Evolutionary conservation across 2,888 invertebrate genomes (phyloP), one percentile per base, ranked within the genome.

Genomic region (Baronia brevicornis): DNA sequence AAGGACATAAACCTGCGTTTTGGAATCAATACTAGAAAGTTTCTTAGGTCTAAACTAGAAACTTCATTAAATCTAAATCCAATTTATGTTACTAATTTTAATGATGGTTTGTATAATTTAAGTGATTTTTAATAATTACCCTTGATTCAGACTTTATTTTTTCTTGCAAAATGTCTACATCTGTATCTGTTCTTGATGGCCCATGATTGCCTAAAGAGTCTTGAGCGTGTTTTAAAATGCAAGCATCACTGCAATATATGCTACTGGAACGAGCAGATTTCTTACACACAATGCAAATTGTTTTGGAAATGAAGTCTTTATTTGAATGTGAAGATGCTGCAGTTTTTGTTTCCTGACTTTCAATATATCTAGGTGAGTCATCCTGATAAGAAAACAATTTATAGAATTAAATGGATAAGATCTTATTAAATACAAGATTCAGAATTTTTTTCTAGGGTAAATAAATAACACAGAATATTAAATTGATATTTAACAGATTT

Each of bases 181-280:
- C 60, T 8, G 42, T 43, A 14, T 66, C 75, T 15, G 46, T 28
- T 52, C 68, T 75, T 11, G 44, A 38, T 18, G 62, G 42, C 11
- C 58, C 30, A 39, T 63, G 74, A 34, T 40, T 57, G 13, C 66
- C 69, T 13, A 80, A 51, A 1, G 90, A 89, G 46, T 91, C 91
- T 54, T 92, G 90, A 1, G 94, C 94, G 74, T 96, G 95, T 50
- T 90, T 90, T 36, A 92, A 85, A 51, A 96, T 94, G 63, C 97
- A 97, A 15, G 89, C 88, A 54, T 95, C 93, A 52, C 95, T 93
- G 68, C 97, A 97, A 69, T 95, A 97, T 49, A 95, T 92, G 31
- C 93, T 93, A 55, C 90, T 91, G n/a, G 86, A 84, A n/a, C 93
- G 86, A 0, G 93, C 90, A 8, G 88, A 78, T 51, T 90, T 90